Percentiles rank a stretch among this genome's conserved stretches.
Conservation (phyloP, 30 jellyfish, hydroid and myxozoan genomes). For the Aurelia aurita region DNA sequence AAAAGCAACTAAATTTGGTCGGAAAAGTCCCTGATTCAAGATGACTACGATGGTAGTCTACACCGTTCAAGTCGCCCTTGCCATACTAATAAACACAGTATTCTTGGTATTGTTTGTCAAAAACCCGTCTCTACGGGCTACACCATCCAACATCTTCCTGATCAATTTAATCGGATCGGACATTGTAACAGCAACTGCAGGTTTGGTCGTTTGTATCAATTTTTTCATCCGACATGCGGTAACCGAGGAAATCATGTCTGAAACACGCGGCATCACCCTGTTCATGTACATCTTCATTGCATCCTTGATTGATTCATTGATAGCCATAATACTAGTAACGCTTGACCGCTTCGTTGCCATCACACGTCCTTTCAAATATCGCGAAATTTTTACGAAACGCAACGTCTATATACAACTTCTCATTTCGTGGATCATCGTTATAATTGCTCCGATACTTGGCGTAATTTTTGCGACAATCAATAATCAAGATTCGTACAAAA, state of each 20-base stretch:
- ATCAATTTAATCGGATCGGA: constrained; percentile 36
- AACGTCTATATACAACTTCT: constrained; percentile 4
- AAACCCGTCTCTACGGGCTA: constrained; percentile 6
- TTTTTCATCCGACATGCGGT: not conserved
- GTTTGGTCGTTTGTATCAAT: not conserved
- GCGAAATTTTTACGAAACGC: constrained; percentile 20
- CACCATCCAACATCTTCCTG: constrained; percentile 40
- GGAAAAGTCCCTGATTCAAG: not conserved
- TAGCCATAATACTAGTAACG: constrained; percentile 33
- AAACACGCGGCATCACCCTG: not conserved
- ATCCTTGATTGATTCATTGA: constrained; percentile 4
- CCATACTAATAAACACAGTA: constrained; percentile 7
- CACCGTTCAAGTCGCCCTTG: constrained; percentile 16
- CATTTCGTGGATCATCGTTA: constrained; percentile 8
- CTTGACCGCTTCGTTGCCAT: constrained; percentile 58
- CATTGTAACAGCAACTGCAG: constrained; percentile 32
- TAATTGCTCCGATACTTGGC: constrained; percentile 9
- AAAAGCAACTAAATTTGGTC: not conserved
- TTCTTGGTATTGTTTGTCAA: constrained; percentile 15
- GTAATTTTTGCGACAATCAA: constrained; percentile 31
- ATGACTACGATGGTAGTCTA: constrained; percentile 20
- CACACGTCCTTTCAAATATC: constrained; percentile 42
- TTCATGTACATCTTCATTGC: constrained; percentile 42
- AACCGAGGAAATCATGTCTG: constrained; percentile 8
- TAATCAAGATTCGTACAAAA: not conserved